phyloP scores from a whole-genome alignment of 2,113 vertebrate genomes.

The Chroicocephalus ridibundus region DNA sequence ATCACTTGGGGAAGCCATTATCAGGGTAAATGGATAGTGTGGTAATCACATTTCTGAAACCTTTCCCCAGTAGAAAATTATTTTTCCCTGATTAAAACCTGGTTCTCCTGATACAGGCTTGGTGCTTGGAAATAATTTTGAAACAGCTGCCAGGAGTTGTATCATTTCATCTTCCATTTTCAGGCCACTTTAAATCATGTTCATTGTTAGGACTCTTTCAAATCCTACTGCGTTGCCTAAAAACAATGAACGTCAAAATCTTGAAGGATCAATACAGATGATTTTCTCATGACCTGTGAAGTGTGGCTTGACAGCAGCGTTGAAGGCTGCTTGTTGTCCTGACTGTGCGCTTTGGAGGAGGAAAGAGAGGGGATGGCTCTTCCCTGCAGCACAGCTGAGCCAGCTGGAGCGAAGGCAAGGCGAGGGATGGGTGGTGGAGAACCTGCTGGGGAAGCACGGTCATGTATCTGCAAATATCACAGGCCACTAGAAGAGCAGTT shows the following conservation, averaged over 20 bases:
- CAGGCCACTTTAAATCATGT: not conserved
- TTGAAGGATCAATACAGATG: not conserved
- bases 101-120: not conserved
- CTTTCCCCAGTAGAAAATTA: conserved; percentile 28
- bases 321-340: not conserved
- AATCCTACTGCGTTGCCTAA: not conserved
- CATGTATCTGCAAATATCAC: not conserved
- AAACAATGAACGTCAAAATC: not conserved
- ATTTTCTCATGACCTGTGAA: not conserved
- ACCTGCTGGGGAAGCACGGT: not conserved
- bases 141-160: not conserved
- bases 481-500: not conserved
- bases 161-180: conserved; percentile 40
- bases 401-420: not conserved
- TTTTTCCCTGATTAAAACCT: conserved; percentile 43
- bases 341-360: not conserved
- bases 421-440: not conserved
- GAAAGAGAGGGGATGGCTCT: not conserved
- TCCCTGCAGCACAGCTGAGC: not conserved
- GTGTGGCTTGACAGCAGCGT: not conserved
- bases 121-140: conserved; percentile 38
- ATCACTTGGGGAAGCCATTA: not conserved
- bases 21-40: conserved; percentile 7
- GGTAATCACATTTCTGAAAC: conserved; percentile 48
- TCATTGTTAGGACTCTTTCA: not conserved